phyloP scores from a whole-genome alignment of 2,888 invertebrate genomes.

The Laothoe populi region DNA sequence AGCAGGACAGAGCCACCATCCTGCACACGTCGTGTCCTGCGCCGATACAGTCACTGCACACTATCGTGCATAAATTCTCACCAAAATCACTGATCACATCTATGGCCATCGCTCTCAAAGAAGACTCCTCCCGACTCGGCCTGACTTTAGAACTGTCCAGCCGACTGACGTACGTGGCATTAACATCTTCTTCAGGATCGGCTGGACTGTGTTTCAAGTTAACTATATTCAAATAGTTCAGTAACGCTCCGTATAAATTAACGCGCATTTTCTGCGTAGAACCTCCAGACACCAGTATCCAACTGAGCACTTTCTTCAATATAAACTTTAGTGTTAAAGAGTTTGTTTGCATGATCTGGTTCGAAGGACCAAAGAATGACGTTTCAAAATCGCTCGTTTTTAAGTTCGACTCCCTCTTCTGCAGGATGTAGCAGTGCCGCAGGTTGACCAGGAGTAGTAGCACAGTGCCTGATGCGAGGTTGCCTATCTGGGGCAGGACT shows the following conservation, averaged over 20 bases:
- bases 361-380: constrained; percentile 75
- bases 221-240: constrained; percentile 92
- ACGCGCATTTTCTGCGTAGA: constrained; percentile 93
- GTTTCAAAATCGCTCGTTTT: constrained; percentile 71
- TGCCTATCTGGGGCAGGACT: constrained; percentile 90
- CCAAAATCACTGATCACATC: constrained; percentile 89
- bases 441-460: constrained; percentile 91
- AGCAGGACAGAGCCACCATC: constrained; percentile 93
- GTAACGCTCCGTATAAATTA: constrained; percentile 93
- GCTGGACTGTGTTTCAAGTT: constrained; percentile 79
- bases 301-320: constrained; percentile 90
- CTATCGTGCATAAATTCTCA: constrained; percentile 90
- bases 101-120: constrained; percentile 71
- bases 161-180: constrained; percentile 86
- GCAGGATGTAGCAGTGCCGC: constrained; percentile 87
- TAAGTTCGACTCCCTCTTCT: constrained; percentile 73
- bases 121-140: constrained; percentile 62
- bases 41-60: constrained; percentile 94
- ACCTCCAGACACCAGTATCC: constrained; percentile 92
- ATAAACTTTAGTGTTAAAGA: constrained; percentile 89
- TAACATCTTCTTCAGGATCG: constrained; percentile 66
- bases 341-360: constrained; percentile 85
- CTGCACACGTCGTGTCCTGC: constrained; percentile 94
- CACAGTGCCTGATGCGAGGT: constrained; percentile 91
- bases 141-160: constrained; percentile 85